These are phyloP conservation scores for Calliphora vicina DNA, from an alignment of 1,140 invertebrate species.

Conservation along the genomic window DNA sequence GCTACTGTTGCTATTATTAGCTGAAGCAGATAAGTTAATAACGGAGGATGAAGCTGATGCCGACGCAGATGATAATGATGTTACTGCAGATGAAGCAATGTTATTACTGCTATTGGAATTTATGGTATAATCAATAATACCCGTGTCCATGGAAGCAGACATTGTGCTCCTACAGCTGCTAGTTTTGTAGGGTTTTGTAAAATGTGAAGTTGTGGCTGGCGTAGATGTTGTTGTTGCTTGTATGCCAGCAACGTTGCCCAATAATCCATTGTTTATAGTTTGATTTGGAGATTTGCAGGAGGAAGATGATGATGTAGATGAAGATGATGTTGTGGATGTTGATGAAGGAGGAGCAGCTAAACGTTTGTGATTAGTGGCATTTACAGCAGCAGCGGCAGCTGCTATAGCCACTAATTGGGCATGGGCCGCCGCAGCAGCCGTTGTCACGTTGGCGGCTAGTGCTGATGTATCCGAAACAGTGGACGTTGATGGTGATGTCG, in stretches of 20 bases:
- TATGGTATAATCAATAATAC: conserved; percentile 54
- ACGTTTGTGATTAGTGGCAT: conserved; percentile 26
- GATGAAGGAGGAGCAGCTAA: background rate
- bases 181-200: background rate
- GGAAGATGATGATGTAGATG: background rate
- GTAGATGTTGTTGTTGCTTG: conserved; percentile 3
- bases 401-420: conserved; percentile 22
- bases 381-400: conserved; percentile 21
- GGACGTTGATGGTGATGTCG: background rate
- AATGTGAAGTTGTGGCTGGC: background rate
- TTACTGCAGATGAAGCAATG: background rate
- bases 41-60: background rate
- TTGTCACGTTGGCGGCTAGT: background rate
- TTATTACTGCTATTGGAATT: conserved; percentile 38
- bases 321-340: background rate
- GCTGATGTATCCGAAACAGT: background rate
- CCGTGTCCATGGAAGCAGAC: conserved; percentile 43
- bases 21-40: background rate
- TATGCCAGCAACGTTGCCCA: background rate
- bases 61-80: background rate
- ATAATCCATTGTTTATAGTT: conserved; percentile 16
- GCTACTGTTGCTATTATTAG: background rate
- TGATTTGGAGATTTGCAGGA: background rate
- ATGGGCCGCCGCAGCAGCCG: conserved; percentile 11
- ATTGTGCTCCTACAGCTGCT: conserved; percentile 5